phyloP scores from a whole-genome alignment of 2,888 invertebrate species.

The Carpatolechia fugitivella region DNA sequence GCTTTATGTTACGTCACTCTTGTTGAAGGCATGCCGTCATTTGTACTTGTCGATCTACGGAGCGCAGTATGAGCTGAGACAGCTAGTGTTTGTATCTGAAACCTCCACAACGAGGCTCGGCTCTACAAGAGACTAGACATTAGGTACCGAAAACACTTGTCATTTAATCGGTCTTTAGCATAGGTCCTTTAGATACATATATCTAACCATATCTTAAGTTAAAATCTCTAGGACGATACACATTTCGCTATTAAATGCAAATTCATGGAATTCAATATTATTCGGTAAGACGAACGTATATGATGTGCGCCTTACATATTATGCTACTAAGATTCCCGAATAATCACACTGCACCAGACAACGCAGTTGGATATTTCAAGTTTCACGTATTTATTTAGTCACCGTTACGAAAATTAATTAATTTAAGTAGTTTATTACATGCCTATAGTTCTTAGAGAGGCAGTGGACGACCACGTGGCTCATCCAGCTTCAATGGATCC shows the following conservation, averaged over 20 bases:
- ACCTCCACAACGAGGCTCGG: slow-evolving; percentile 49
- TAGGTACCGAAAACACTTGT: slow-evolving; percentile 60
- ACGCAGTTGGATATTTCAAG: slow-evolving; percentile 7
- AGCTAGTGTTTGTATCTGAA: slow-evolving; percentile 44
- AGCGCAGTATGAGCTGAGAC: slow-evolving; percentile 54
- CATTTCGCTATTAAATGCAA: slow-evolving; percentile 78
- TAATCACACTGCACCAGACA: slow-evolving; percentile 42
- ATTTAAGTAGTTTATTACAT: slow-evolving; percentile 18
- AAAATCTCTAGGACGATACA: slow-evolving; percentile 77
- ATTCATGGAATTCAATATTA: slow-evolving; percentile 79
- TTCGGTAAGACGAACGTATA: slow-evolving; percentile 56
- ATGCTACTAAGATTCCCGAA: slow-evolving; percentile 68
- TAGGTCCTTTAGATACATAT: slow-evolving; percentile 60
- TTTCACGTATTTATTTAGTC: slow-evolving; percentile 6
- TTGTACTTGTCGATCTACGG: slow-evolving; percentile 70
- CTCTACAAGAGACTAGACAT: slow-evolving; percentile 69
- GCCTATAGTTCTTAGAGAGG: too few relatives aligned
- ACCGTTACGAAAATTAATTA: slow-evolving; percentile 3
- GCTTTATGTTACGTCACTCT: slow-evolving; percentile 44
- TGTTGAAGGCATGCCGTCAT: slow-evolving; percentile 63
- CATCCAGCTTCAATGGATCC: too few relatives aligned
- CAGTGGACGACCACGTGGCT: too few relatives aligned
- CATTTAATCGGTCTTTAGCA: slow-evolving; percentile 55
- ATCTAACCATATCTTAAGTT: slow-evolving; percentile 71
- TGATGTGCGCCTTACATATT: slow-evolving; percentile 64